These are phyloP conservation scores for Eupsilia transversa DNA, from an alignment of 2,888 invertebrate species.

Conservation along the genomic window DNA sequence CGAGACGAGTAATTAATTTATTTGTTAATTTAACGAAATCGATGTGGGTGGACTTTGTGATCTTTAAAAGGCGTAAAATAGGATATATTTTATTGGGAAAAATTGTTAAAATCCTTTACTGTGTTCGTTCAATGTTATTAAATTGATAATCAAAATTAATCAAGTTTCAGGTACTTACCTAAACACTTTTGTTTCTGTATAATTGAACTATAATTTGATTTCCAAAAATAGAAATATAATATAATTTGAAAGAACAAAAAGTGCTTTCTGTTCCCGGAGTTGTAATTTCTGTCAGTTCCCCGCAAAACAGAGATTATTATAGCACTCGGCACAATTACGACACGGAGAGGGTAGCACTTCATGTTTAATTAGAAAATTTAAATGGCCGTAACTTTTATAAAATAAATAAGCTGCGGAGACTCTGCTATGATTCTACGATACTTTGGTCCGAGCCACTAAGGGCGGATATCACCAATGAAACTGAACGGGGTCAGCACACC, in stretches of 20 bases:
- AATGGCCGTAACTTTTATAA: slow-evolving; percentile 41
- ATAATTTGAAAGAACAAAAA: slow-evolving; percentile 23
- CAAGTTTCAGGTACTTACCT: slow-evolving; percentile 4
- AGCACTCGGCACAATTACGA: slow-evolving; percentile 56
- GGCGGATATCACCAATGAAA: too few relatives aligned
- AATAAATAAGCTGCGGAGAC: slow-evolving; percentile 40
- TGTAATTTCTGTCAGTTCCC: slow-evolving; percentile 50
- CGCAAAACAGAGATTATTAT: slow-evolving; percentile 60
- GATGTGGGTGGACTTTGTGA: slow-evolving; percentile 70
- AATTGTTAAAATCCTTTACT: neutral
- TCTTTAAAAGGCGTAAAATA: slow-evolving; percentile 54
- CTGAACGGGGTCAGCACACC: too few relatives aligned
- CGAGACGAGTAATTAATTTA: slow-evolving; percentile 87
- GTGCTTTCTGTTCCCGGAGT: slow-evolving; percentile 40
- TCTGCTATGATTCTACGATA: neutral
- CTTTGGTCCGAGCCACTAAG: neutral
- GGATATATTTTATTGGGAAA: neutral
- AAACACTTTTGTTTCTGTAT: neutral
- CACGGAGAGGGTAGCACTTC: slow-evolving; percentile 40
- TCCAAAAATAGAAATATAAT: slow-evolving; percentile 15
- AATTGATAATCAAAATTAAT: slow-evolving; percentile 4
- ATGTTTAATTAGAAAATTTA: slow-evolving; percentile 63
- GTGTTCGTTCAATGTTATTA: neutral
- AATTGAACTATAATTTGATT: slow-evolving; percentile 41
- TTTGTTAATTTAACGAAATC: slow-evolving; percentile 83